Evolutionary conservation across 2,797 vertebrate genomes (phyloP), one percentile per base, ranked within the genome.

Genomic region (Pangasius djambal): DNA sequence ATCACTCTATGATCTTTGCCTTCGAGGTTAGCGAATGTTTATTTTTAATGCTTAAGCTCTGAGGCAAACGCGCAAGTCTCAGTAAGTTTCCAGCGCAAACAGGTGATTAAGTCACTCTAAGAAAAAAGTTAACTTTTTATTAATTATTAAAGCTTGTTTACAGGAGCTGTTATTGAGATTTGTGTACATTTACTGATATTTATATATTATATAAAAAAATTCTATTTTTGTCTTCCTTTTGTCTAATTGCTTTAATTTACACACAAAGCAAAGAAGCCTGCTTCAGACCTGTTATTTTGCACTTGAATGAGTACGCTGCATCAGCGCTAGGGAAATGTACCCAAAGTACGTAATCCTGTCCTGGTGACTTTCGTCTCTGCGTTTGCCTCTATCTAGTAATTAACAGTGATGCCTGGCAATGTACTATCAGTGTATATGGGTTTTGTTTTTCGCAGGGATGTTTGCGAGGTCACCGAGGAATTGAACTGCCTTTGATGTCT

Each of bases 401-500:
- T 96, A 96, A 94, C 93, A 87, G 92, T 95, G 95, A 95, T 94
- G 94, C 94, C 95, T 94, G 93, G 95, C 93, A 96, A 95, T 94
- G 92, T 92, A 90, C 85, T 88, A 57, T 87, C 88, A 86, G 44
- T 79, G 89, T 91, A 93, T 93, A 82, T 69, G 92, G 93, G 92
- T 93, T 94, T 92, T 88, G 34, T 63, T 78, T 63, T 78, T 52
- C 34, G 93, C 95, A 94, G 88, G 95, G 95, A 95, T 95, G 94
- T 94, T 95, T 93, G 87, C 63, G 93, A 94, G 94, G 96, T 96
- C 96, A 96, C 96, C 95, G 95, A 95, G 96, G 96, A 97, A 96
- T 96, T 96, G 93, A 94, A 94, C 94, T 88, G 94, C 91, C 95
- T 97, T 96, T 97, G 96, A 97, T 96, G 95, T 96, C 96, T 96